Conservation (phyloP, 2,797 vertebrate species). For the Muscicapa comitata region DNA sequence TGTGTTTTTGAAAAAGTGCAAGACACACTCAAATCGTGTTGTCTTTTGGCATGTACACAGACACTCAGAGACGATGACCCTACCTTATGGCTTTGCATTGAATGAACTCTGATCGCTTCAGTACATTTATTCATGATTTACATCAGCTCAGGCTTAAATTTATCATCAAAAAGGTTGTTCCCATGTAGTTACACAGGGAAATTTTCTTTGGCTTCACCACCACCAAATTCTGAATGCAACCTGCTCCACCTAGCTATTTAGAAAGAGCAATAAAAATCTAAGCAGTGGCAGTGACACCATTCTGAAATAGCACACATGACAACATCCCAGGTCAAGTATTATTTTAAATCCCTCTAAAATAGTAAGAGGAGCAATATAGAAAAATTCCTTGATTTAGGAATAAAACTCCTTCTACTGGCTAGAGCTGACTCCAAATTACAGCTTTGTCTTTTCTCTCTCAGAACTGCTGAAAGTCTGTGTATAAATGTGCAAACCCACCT, state of each 20-base stretch:
- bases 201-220: not conserved
- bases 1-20: not conserved
- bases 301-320: rapidly evolving
- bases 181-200: not conserved
- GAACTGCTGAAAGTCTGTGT: not conserved
- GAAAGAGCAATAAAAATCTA: not conserved
- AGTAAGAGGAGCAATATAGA: not conserved
- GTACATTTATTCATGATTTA: not conserved
- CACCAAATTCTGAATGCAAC: not conserved
- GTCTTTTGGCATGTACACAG: not conserved
- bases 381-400: not conserved
- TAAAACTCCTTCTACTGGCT: not conserved
- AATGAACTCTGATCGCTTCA: not conserved
- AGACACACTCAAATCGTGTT: not conserved
- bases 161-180: not conserved
- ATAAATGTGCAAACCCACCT: not conserved
- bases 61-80: not conserved
- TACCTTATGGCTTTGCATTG: not conserved
- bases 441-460: not conserved
- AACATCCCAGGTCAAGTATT: not conserved
- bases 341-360: not conserved
- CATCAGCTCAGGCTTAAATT: not conserved
- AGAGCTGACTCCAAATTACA: not conserved
- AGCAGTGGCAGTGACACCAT: not conserved
- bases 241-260: not conserved